phyloP scores from a whole-genome alignment of 2,797 vertebrate genomes.

The Megaceryle alcyon region DNA sequence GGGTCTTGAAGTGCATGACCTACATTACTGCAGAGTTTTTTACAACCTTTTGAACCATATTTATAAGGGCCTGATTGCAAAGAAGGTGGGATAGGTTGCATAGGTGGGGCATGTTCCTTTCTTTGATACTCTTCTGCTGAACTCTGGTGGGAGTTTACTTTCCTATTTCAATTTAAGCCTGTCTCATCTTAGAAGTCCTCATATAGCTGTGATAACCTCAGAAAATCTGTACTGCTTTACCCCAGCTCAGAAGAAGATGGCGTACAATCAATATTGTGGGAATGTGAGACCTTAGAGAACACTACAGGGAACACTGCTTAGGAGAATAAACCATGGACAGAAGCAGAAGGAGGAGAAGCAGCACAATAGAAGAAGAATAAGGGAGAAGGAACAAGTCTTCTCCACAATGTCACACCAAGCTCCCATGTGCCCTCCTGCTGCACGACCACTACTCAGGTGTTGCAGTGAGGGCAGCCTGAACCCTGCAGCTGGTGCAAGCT shows the following conservation, averaged over 20 bases:
- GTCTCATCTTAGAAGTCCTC: not conserved
- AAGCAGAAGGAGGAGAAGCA: not conserved
- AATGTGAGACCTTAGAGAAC: not conserved
- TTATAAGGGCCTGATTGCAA: not conserved
- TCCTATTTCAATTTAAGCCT: not conserved
- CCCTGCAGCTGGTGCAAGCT: not conserved
- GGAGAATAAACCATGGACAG: not conserved
- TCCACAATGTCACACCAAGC: not conserved
- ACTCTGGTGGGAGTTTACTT: not conserved
- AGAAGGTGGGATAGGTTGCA: not conserved
- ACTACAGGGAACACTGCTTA: not conserved
- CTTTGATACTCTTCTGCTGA: not conserved
- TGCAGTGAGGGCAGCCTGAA: rapidly evolving
- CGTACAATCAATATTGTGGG: rapidly evolving
- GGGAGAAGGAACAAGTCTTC: not conserved
- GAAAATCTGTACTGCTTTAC: not conserved
- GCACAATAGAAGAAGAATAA: not conserved
- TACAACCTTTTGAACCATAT: not conserved
- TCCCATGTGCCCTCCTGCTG: not conserved
- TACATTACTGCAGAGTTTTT: not conserved
- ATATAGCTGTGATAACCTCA: not conserved
- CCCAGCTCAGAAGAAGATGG: not conserved
- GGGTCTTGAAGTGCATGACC: not conserved
- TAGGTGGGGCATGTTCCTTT: not conserved
- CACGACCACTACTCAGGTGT: rapidly evolving